phyloP scores from a whole-genome alignment of 2,888 invertebrate species.

The Philopedon plagiatum region DNA sequence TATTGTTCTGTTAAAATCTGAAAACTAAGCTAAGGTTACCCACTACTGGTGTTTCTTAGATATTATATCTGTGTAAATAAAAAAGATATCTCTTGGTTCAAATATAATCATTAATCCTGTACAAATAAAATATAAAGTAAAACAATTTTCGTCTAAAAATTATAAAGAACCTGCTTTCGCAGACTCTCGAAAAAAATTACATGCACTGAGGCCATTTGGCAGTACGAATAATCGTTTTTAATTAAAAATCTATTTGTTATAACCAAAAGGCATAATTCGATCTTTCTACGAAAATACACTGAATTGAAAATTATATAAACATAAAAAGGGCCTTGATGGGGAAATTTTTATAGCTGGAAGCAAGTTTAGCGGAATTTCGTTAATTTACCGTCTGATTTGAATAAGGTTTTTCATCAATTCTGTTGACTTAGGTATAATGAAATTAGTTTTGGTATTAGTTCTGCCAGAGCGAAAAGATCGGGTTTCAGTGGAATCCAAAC shows the following conservation, averaged over 20 bases:
- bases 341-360: constrained; percentile 12
- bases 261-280: neutral
- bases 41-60: no score
- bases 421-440: constrained; percentile 41
- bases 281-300: constrained; percentile 10
- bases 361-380: constrained; percentile 24
- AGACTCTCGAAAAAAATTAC: neutral
- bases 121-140: no score
- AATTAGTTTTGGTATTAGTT: constrained; percentile 36
- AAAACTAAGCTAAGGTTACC: no score
- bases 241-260: constrained; percentile 16
- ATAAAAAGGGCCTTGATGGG: constrained; percentile 16
- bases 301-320: constrained; percentile 16
- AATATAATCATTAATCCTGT: no score
- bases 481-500: constrained; percentile 2
- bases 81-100: no score
- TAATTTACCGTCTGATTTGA: constrained; percentile 24
- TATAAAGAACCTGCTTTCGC: no score
- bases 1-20: no score
- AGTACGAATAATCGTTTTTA: neutral
- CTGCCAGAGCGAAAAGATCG: constrained; percentile 30
- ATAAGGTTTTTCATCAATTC: constrained; percentile 40
- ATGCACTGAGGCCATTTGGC: neutral
- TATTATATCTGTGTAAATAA: no score
- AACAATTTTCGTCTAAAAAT: no score